A percentile compares a stretch with the other conserved stretches of the same genome.
Conservation (phyloP, 2,113 vertebrate species). For the Anhinga anhinga region DNA sequence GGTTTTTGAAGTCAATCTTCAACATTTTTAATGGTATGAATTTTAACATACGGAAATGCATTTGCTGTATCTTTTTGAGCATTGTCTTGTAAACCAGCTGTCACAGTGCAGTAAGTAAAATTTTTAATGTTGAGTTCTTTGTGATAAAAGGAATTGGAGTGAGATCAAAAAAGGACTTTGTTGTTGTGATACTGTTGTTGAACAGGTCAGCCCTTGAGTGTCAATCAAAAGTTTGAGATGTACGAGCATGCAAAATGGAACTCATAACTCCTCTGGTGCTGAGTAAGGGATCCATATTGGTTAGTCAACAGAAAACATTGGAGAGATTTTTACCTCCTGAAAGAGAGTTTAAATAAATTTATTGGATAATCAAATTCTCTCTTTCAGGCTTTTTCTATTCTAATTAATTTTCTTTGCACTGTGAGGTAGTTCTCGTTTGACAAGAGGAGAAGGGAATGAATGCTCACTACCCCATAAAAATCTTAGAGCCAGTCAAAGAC, state of each 20-base stretch:
- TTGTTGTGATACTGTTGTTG: neutral
- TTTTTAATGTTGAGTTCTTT: neutral
- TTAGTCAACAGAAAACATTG: neutral
- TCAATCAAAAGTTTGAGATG: neutral
- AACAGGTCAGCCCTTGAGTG: neutral
- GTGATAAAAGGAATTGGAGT: neutral
- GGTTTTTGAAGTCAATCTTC: neutral
- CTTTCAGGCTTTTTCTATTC: neutral
- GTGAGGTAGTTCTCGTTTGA: neutral
- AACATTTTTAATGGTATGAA: neutral
- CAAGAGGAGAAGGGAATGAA: neutral
- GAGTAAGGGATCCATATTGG: neutral
- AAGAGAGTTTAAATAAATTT: neutral
- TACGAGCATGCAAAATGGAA: neutral
- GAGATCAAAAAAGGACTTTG: neutral
- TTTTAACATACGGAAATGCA: neutral
- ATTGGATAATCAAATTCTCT: neutral
- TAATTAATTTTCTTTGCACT: neutral
- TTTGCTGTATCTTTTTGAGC: neutral
- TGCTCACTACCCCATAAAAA: neutral
- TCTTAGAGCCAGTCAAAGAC: neutral
- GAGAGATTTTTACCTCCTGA: neutral
- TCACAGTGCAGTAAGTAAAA: neutral
- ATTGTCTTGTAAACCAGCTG: neutral
- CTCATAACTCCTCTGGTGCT: neutral